Conservation (phyloP, 2,113 vertebrate species). For the Terrapene triunguis region DNA sequence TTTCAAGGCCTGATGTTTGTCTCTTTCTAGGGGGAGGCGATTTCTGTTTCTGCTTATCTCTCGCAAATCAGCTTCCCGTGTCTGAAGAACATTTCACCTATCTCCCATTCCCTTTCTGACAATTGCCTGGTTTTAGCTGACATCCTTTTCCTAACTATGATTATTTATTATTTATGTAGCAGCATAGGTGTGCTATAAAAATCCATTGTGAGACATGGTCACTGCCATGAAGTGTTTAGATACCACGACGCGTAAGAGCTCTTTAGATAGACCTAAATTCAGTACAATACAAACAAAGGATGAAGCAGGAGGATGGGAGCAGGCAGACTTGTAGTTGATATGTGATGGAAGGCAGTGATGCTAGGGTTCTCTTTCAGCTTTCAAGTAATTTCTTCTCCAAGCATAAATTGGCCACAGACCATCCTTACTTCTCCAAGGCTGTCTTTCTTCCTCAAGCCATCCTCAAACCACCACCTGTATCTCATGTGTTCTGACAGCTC, state of each 20-base stretch:
- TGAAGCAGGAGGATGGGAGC: not conserved
- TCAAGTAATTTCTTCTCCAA: slow-evolving; percentile 2
- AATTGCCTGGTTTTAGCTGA: not conserved
- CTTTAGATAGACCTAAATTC: not conserved
- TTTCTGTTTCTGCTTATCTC: not conserved
- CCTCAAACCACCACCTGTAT: not conserved
- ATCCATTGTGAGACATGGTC: not conserved
- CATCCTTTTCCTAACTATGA: not conserved
- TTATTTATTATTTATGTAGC: not conserved
- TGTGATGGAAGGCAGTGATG: not conserved
- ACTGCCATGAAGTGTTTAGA: not conserved
- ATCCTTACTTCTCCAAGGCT: not conserved
- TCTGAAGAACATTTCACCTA: not conserved
- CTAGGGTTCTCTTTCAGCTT: not conserved
- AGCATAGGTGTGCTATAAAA: not conserved
- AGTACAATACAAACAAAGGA: not conserved
- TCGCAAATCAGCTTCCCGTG: not conserved
- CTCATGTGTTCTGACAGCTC: not conserved
- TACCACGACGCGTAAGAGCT: not conserved
- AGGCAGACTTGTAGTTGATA: not conserved
- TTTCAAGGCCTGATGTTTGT: not conserved
- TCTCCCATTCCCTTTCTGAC: not conserved
- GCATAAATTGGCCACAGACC: not conserved
- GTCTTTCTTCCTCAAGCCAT: not conserved
- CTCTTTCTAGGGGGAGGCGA: not conserved